These are phyloP conservation scores for Decapterus maruadsi DNA, from an alignment of 2,797 vertebrate species.

Conservation along the genomic window DNA sequence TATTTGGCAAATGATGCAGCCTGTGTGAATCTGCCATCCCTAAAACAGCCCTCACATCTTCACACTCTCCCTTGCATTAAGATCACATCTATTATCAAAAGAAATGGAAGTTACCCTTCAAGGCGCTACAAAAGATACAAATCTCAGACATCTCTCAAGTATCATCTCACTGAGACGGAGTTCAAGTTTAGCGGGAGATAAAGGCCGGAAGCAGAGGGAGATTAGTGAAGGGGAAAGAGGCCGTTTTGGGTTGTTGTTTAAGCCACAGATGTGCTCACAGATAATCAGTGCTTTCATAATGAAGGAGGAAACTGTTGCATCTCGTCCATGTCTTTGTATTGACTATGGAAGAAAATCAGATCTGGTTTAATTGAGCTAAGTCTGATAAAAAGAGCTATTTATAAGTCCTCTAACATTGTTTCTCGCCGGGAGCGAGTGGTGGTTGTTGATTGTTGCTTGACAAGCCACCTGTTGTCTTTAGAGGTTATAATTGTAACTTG, in stretches of 20 bases:
- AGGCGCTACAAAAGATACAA: conserved; percentile 34
- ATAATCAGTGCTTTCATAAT: conserved; percentile 34
- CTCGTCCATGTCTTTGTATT: conserved; percentile 5
- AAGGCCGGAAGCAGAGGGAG: conserved; percentile 9
- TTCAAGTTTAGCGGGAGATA: conserved; percentile 42
- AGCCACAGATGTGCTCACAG: conserved; percentile 17
- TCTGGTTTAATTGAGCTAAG: conserved; percentile 6
- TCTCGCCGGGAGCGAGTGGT: too few species aligned
- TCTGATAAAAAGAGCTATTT: too few species aligned
- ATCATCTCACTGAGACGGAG: conserved; percentile 29
- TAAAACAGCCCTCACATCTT: conserved; percentile 40
- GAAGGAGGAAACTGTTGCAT: conserved; percentile 27
- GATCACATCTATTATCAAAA: conserved; percentile 57
- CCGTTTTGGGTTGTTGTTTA: conserved; percentile 30
- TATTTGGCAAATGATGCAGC: conserved; percentile 57
- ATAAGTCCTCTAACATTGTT: too few species aligned
- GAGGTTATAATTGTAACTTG: too few species aligned
- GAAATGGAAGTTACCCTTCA: conserved; percentile 47
- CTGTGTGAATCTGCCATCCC: conserved; percentile 8
- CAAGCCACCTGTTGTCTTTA: too few species aligned
- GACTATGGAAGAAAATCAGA: neutral
- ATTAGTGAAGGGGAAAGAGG: conserved; percentile 25
- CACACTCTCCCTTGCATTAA: conserved; percentile 42
- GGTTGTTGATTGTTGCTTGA: too few species aligned
- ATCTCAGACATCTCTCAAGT: conserved; percentile 54